These are phyloP conservation scores for Apolygus lucorum DNA, from an alignment of 1,140 invertebrate species.

Conservation along the genomic window DNA sequence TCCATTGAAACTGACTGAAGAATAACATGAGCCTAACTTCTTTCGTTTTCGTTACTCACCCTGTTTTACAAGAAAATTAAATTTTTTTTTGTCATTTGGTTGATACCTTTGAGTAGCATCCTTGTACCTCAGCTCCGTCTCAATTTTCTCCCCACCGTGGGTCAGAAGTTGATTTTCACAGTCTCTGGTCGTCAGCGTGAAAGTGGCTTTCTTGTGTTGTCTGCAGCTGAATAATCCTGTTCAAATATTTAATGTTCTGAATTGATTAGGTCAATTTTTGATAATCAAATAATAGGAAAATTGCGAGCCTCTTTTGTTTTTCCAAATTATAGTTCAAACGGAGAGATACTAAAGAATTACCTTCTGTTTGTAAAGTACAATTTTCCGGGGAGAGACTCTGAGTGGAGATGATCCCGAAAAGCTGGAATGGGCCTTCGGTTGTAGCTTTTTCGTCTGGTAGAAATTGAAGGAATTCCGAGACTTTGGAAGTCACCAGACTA, in stretches of 20 bases:
- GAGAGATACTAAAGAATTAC: too few species aligned
- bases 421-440: constrained; percentile 33
- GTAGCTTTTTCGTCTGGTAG: constrained; percentile 33
- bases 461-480: constrained; percentile 33
- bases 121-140: constrained; percentile 41
- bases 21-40: too few species aligned
- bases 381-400: constrained; percentile 37
- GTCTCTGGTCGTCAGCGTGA: constrained; percentile 45
- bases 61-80: too few species aligned
- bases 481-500: constrained; percentile 23
- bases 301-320: too few species aligned
- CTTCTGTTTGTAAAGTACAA: constrained; percentile 33
- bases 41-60: too few species aligned
- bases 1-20: too few species aligned
- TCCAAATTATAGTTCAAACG: too few species aligned
- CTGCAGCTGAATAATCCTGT: constrained; percentile 37
- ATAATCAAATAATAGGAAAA: too few species aligned
- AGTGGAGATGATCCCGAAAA: constrained; percentile 37
- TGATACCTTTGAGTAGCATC: constrained; percentile 38
- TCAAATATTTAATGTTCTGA: too few species aligned
- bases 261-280: too few species aligned
- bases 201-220: constrained; percentile 43
- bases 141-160: constrained; percentile 44
- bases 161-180: constrained; percentile 44
- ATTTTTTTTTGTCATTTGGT: too few species aligned